Conservation (phyloP, 2,113 vertebrate species). For the Gasterosteus aculeatus region DNA sequence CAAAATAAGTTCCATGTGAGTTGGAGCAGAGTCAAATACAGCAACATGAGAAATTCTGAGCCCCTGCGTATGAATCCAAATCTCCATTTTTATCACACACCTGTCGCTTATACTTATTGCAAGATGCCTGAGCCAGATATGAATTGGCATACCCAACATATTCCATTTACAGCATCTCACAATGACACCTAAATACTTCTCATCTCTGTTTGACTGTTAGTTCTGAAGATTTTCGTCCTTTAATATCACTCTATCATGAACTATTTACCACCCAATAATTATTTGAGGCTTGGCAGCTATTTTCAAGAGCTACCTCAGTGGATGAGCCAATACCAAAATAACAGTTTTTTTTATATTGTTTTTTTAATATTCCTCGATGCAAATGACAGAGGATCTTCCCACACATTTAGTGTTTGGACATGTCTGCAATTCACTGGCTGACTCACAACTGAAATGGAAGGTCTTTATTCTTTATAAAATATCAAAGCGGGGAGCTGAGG, state of each 20-base stretch:
- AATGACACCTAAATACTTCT: constrained; percentile 28
- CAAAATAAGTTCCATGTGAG: constrained; percentile 33
- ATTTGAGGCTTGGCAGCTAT: constrained; percentile 68
- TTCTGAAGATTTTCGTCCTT: constrained; percentile 52
- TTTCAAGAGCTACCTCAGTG: constrained; percentile 63
- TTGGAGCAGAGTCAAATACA: constrained; percentile 13
- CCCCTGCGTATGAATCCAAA: constrained; percentile 39
- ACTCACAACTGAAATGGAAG: constrained; percentile 44
- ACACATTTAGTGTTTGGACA: constrained; percentile 57
- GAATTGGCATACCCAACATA: constrained; percentile 22
- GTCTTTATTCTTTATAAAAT: constrained; percentile 16
- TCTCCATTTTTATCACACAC: constrained; percentile 52
- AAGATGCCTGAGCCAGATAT: constrained; percentile 11
- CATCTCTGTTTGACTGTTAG: constrained; percentile 21
- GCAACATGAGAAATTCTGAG: constrained; percentile 25
- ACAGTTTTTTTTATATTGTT: constrained; percentile 58
- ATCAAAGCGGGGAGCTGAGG: not conserved
- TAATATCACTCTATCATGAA: constrained; percentile 62
- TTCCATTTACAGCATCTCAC: constrained; percentile 11
- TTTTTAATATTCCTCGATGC: constrained; percentile 63
- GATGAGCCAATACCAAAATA: constrained; percentile 62
- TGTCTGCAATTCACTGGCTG: constrained; percentile 45
- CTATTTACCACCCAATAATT: constrained; percentile 73
- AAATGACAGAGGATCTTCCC: constrained; percentile 68
- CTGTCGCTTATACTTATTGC: constrained; percentile 54